Conservation (phyloP, 2,113 vertebrate species). For the Perca schrenkii region DNA sequence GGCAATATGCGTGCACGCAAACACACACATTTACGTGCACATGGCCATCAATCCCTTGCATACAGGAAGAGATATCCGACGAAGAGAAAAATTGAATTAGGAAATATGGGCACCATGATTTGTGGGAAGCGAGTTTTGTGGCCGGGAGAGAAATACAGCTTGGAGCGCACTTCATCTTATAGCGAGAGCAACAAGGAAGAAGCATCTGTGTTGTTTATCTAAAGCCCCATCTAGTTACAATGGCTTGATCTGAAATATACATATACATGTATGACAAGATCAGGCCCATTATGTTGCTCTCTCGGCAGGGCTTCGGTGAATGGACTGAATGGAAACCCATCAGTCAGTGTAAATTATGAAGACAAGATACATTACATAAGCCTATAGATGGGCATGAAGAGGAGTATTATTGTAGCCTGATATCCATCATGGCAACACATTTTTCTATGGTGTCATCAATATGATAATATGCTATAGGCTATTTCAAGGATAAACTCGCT, state of each 20-base stretch:
- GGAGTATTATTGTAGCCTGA: constrained; percentile 69
- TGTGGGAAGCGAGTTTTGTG: constrained; percentile 73
- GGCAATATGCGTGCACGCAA: constrained; percentile 54
- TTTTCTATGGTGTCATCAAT: constrained; percentile 72
- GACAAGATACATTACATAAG: constrained; percentile 81
- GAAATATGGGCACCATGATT: constrained; percentile 80
- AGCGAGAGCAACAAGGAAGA: constrained; percentile 66
- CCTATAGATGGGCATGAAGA: constrained; percentile 76
- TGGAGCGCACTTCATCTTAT: constrained; percentile 70
- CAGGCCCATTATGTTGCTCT: constrained; percentile 76
- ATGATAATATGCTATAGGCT: constrained; percentile 77
- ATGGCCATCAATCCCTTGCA: constrained; percentile 78
- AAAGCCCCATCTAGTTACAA: constrained; percentile 74
- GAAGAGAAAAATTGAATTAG: constrained; percentile 81
- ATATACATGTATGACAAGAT: constrained; percentile 83
- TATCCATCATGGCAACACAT: constrained; percentile 70
- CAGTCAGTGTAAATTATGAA: constrained; percentile 80
- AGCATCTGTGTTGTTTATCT: constrained; percentile 79
- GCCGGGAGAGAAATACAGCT: constrained; percentile 74
- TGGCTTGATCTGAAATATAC: constrained; percentile 82
- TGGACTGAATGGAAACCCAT: constrained; percentile 73
- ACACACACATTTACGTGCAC: constrained; percentile 57
- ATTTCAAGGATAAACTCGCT: constrained; percentile 79
- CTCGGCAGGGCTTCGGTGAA: constrained; percentile 72
- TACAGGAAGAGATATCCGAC: constrained; percentile 76